Percentiles rank a stretch among this genome's conserved stretches.
Evolutionary conservation across 2,888 invertebrate genomes (phyloP).

Genomic region (Chrysolina oricalcia): DNA sequence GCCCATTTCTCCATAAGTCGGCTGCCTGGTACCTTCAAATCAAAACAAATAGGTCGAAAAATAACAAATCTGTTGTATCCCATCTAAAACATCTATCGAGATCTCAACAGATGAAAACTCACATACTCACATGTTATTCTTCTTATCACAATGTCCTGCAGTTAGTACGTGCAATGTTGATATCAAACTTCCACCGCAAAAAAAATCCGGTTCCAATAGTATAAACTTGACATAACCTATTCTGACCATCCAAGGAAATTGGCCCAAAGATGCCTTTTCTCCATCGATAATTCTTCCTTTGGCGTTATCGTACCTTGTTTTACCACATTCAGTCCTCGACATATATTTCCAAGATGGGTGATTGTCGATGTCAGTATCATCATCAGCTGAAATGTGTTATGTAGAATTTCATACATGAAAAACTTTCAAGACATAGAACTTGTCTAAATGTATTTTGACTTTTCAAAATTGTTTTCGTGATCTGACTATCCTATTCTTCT

Average conservation of each 20-base stretch:
- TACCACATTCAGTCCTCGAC: conserved; percentile 60
- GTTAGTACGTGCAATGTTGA: conserved; percentile 83
- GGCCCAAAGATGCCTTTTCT: conserved; percentile 75
- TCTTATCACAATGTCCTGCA: conserved; percentile 81
- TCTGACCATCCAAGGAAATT: conserved; percentile 79
- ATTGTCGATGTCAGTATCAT: conserved; percentile 14
- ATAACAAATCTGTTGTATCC: too few species aligned
- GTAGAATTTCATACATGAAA: not conserved
- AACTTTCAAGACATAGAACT: too few species aligned
- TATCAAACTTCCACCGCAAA: conserved; percentile 84
- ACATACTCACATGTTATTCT: conserved; percentile 47
- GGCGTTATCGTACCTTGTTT: conserved; percentile 53
- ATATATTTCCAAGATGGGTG: conserved; percentile 35
- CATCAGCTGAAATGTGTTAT: not conserved
- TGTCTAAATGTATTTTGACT: too few species aligned
- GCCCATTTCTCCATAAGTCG: too few species aligned
- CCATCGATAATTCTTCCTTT: conserved; percentile 79
- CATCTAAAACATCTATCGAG: too few species aligned
- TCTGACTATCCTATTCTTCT: too few species aligned
- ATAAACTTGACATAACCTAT: conserved; percentile 72
- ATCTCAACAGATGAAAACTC: not conserved
- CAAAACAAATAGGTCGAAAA: too few species aligned
- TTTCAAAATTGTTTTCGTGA: too few species aligned
- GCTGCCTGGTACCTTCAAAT: too few species aligned
- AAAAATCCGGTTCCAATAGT: conserved; percentile 60